phyloP scores from a whole-genome alignment of 2,797 vertebrate species.

The Scolopax rusticola region DNA sequence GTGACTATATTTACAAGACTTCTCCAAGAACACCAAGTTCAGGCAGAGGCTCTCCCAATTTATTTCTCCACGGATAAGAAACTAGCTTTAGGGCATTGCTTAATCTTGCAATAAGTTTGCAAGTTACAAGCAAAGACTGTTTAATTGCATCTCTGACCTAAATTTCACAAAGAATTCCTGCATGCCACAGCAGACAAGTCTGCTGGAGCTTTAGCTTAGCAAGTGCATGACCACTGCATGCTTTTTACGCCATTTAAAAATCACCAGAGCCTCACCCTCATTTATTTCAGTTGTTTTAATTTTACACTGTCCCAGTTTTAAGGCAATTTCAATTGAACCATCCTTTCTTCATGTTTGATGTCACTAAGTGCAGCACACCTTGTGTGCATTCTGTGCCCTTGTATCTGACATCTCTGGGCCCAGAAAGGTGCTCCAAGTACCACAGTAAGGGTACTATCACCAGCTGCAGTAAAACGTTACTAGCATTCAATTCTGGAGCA shows the following conservation, averaged over 20 bases:
- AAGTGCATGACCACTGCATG: fast-evolving
- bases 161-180: neutral
- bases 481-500: neutral
- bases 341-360: neutral
- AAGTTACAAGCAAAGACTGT: neutral
- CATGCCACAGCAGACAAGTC: neutral
- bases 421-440: neutral
- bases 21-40: neutral
- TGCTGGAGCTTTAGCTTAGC: neutral
- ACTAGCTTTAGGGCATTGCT: neutral
- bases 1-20: neutral
- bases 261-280: neutral
- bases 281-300: neutral
- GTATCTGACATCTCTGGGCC: neutral
- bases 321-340: neutral
- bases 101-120: neutral
- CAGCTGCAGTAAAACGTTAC: neutral
- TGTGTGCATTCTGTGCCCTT: too few relatives aligned
- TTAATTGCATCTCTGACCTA: conserved; percentile 36
- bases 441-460: neutral
- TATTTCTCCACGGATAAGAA: neutral
- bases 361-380: neutral
- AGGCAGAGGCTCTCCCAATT: neutral
- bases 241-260: neutral
- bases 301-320: neutral